These are phyloP conservation scores for Pseudoips prasinana DNA, from an alignment of 2,888 invertebrate species.

Conservation along the genomic window DNA sequence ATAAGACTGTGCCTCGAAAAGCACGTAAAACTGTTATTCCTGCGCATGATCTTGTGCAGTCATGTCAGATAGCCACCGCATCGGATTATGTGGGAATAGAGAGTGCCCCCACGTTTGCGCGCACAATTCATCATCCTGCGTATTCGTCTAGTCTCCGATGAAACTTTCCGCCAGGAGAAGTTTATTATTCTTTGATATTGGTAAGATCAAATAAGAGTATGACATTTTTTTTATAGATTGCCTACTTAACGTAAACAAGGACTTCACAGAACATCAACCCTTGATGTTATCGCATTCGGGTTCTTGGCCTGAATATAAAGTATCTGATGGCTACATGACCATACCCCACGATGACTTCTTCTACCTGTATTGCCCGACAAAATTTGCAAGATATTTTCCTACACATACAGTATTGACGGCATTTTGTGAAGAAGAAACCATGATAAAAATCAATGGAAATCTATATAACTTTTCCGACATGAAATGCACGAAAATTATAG, in stretches of 20 bases:
- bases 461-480: conserved; percentile 38
- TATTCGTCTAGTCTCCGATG: too few relatives aligned
- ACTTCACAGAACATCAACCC: conserved; percentile 37
- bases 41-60: too few relatives aligned
- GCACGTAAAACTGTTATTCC: too few relatives aligned
- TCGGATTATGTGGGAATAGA: too few relatives aligned
- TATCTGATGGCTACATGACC: conserved; percentile 26
- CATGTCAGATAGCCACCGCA: too few relatives aligned
- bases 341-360: conserved; percentile 33
- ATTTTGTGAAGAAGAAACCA: conserved; percentile 35
- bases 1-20: too few relatives aligned
- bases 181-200: too few relatives aligned
- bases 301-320: conserved; percentile 26
- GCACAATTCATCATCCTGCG: too few relatives aligned
- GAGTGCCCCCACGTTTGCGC: too few relatives aligned
- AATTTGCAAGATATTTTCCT: conserved; percentile 27
- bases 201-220: too few relatives aligned
- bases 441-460: conserved; percentile 29
- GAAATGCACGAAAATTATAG: conserved; percentile 36
- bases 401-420: conserved; percentile 16
- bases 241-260: conserved; percentile 32
- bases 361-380: conserved; percentile 39
- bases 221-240: conserved; percentile 46
- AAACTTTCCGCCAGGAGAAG: too few relatives aligned
- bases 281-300: conserved; percentile 30